Evolutionary conservation across 1,140 invertebrate genomes (phyloP).

Genomic region (Trissolcus basalis): DNA sequence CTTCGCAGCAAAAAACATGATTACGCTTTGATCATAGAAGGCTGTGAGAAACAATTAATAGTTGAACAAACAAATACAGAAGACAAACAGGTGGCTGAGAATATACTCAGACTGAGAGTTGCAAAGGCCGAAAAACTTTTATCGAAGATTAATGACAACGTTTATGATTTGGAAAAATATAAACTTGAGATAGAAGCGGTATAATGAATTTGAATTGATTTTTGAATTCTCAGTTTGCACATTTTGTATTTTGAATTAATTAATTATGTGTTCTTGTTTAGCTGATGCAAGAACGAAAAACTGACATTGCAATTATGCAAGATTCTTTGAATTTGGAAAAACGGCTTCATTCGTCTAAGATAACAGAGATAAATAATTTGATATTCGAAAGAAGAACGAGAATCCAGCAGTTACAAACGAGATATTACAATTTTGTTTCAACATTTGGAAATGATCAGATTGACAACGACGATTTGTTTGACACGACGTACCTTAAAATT

Average conservation of each 20-base stretch:
- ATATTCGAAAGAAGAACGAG: conserved; percentile 78
- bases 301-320: conserved; percentile 79
- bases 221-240: too few relatives aligned
- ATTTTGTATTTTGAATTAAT: too few relatives aligned
- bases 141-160: conserved; percentile 76
- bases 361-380: conserved; percentile 76
- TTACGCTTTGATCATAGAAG: conserved; percentile 72
- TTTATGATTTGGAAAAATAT: conserved; percentile 79
- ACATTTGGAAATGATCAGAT: conserved; percentile 74
- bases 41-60: conserved; percentile 78
- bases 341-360: conserved; percentile 78
- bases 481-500: conserved; percentile 81
- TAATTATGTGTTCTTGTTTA: conserved; percentile 58
- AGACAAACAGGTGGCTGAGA: conserved; percentile 79
- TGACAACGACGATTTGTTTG: conserved; percentile 77
- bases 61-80: conserved; percentile 70
- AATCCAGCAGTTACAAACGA: conserved; percentile 79
- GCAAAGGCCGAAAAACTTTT: conserved; percentile 78
- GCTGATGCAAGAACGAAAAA: conserved; percentile 80
- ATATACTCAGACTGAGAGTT: conserved; percentile 78
- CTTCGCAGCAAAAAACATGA: conserved; percentile 74
- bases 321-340: conserved; percentile 79
- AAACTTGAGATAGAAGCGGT: conserved; percentile 78
- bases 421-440: conserved; percentile 65
- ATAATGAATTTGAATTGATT: neutral